phyloP scores from a whole-genome alignment of 2,113 vertebrate species.

The Elachura formosa region DNA sequence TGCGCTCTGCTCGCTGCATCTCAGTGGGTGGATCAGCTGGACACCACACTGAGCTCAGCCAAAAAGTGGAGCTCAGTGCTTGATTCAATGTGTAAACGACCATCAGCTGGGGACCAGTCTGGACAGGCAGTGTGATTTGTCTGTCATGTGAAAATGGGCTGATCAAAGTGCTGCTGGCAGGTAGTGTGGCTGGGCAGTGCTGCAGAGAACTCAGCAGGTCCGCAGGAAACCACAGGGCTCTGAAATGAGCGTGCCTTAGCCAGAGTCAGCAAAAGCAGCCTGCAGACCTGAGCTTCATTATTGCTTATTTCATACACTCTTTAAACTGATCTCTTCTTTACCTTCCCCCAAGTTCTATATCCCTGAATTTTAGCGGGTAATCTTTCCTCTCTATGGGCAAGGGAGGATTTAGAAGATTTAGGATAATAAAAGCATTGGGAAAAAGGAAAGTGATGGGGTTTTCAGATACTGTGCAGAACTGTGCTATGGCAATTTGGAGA shows the following conservation, averaged over 20 bases:
- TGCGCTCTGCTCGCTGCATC: rapidly evolving
- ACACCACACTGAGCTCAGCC: rapidly evolving
- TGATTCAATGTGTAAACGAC: background rate
- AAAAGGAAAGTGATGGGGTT: background rate
- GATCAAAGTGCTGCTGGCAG: background rate
- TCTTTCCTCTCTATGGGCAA: background rate
- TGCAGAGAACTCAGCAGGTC: background rate
- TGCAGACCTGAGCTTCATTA: background rate
- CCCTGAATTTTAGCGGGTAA: background rate
- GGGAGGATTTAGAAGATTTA: background rate
- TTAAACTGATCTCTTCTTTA: background rate
- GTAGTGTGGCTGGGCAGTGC: rapidly evolving
- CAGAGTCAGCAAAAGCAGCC: background rate
- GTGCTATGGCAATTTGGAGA: background rate
- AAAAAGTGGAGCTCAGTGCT: background rate
- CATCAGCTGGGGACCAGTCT: background rate
- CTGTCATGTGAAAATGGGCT: background rate
- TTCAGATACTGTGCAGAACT: background rate
- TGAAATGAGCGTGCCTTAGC: background rate
- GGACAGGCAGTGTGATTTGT: background rate
- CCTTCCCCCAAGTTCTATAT: background rate
- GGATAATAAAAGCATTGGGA: background rate
- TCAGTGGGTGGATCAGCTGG: background rate
- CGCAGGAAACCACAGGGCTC: background rate
- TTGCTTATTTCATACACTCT: background rate